A percentile compares a stretch with the other conserved stretches of the same genome.
phyloP scores from a whole-genome alignment of 2,797 vertebrate species.

The Clarias laeviceps region DNA sequence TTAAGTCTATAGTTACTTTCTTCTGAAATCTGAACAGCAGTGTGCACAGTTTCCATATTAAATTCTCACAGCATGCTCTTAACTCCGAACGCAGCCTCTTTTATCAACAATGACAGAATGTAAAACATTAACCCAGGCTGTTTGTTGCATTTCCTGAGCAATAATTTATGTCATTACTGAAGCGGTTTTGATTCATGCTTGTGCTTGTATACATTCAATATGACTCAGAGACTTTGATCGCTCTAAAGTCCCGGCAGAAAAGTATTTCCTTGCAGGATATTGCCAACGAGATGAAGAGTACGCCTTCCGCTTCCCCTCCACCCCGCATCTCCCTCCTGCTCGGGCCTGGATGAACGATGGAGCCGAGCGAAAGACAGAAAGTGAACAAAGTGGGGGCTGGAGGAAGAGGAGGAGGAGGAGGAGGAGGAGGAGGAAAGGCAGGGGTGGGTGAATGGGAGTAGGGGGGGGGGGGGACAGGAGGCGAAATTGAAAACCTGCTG shows the following conservation, averaged over 20 bases:
- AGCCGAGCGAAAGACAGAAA: conserved; percentile 42
- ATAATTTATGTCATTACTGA: not conserved
- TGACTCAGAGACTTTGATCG: not conserved
- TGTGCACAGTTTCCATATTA: not conserved
- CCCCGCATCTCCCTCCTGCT: conserved; percentile 48
- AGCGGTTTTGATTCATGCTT: not conserved
- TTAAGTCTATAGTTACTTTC: not conserved
- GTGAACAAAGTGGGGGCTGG: conserved; percentile 1
- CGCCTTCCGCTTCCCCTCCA: not conserved
- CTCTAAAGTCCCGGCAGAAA: not conserved
- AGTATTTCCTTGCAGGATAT: conserved; percentile 35
- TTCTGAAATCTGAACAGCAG: not conserved
- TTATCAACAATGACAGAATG: not conserved
- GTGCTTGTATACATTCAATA: not conserved
- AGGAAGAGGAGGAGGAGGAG: not conserved
- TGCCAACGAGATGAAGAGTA: conserved; percentile 18
- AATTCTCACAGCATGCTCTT: not conserved
- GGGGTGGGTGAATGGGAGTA: conserved; percentile 17
- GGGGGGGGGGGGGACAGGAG: conserved; percentile 32
- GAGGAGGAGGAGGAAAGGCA: conserved; percentile 27
- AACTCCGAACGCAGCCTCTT: not conserved
- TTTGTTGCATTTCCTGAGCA: not conserved
- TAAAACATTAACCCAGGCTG: not conserved
- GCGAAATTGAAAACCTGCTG: conserved; percentile 64
- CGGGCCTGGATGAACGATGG: conserved; percentile 37